phyloP scores from a whole-genome alignment of 2,113 vertebrate genomes.

The Ibidorhyncha struthersii region DNA sequence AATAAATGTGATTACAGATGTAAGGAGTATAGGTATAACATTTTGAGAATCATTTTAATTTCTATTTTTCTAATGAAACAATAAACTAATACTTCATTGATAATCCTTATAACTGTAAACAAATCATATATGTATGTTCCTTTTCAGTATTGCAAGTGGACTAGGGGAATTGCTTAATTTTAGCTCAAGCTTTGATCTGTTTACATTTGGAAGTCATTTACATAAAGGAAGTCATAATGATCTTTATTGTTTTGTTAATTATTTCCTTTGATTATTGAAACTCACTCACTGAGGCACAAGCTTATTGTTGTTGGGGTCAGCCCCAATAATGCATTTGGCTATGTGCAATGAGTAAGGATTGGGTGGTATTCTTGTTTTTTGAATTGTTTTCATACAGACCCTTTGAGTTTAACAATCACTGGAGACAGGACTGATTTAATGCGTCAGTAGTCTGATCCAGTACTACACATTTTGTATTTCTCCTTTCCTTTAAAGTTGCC shows the following conservation, averaged over 20 bases:
- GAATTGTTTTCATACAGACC: background rate
- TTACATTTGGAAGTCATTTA: constrained; percentile 57
- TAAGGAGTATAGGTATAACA: background rate
- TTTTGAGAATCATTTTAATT: background rate
- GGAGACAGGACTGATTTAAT: background rate
- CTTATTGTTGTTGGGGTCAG: constrained; percentile 7
- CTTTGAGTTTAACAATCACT: background rate
- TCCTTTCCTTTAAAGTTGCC: constrained; percentile 5
- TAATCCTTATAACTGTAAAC: background rate
- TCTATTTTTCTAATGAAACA: background rate
- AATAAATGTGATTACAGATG: background rate
- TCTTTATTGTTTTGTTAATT: constrained; percentile 59
- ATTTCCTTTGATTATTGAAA: constrained; percentile 59
- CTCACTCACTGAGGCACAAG: constrained; percentile 23
- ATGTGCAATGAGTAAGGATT: background rate
- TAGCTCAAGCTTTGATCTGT: constrained; percentile 28
- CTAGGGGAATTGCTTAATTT: constrained; percentile 40
- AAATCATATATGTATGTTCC: background rate
- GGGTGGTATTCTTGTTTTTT: background rate
- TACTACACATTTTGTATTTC: background rate
- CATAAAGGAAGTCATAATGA: constrained; percentile 47
- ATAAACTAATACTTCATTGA: background rate
- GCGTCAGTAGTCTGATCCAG: background rate
- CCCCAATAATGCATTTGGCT: background rate
- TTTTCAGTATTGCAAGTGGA: background rate